Base-by-base conservation (phyloP, 2,113 vertebrate genomes). In the Syngnathus floridae region DNA sequence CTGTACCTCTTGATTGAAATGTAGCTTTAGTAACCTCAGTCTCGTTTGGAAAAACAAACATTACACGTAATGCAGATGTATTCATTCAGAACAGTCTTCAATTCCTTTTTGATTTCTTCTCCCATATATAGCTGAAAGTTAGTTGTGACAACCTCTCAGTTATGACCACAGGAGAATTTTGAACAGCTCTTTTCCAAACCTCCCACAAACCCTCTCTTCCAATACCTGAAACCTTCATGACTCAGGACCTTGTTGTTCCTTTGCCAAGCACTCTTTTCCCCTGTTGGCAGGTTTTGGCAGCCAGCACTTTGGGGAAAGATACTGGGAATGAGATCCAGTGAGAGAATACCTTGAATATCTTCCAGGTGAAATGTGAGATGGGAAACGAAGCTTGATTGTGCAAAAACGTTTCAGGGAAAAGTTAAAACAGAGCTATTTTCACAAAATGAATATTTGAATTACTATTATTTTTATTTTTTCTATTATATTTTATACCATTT, bases 41-140 rank as follows among this genome's bases (percentile, higher is more conserved):
- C 46, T 49, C 7, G 2, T 9, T n/a, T 51, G 19, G 48, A 51
- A 21, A 46, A 51, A 51, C 48, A 21, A 51, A 51, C 48, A 51
- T 51, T 51, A 1, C 1, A 51, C n/a, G 22, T 55, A 26, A 31
- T 55, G 11, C 22, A 13, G 5, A 31, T 3, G 3, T 7, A n/a
- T 51, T 51, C 48, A 51, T 74, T 61, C 16, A 55, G 65, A 46
- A 76, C 52, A 70, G 63, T 19, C 40, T n/a, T 56, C 9, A 66
- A 70, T 76, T 43, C 64, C 36, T 71, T 69, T 69, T 78, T 78
- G 37, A 71, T 69, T 45, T 45, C 26, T 48, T 54, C 69, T 73
- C 49, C 56, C 40, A 54, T 62, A 40, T 70, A 40, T 70, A 66
- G 68, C 31, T 37, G 17, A 46, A 51, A 76, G 70, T 69, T 63